A percentile compares a stretch with the other conserved stretches of the same genome.
Evolutionary conservation across 2,113 vertebrate species (phyloP).

Genomic region (Pterocles gutturalis): DNA sequence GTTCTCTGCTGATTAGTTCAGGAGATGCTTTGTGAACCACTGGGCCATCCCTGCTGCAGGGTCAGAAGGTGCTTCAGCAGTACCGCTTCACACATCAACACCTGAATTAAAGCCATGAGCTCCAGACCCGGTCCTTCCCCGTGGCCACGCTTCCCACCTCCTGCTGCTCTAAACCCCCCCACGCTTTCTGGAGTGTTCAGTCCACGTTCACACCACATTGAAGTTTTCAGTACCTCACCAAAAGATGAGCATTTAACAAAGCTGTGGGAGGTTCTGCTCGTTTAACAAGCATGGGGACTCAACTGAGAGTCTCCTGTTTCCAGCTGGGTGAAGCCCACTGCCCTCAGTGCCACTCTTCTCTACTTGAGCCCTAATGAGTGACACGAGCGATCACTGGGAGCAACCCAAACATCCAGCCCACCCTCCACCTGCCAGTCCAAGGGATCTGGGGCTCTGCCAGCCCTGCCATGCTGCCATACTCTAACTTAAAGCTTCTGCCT

Average conservation of each 20-base stretch:
- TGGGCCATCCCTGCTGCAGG: background rate
- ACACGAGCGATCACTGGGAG: background rate
- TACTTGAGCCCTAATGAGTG: background rate
- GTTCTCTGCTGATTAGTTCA: background rate
- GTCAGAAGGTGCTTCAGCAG: background rate
- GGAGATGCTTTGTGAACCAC: background rate
- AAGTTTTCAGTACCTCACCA: background rate
- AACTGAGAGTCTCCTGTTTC: background rate
- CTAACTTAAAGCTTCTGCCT: background rate
- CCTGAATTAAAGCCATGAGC: rapidly evolving
- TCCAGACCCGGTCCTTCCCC: background rate
- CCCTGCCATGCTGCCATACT: background rate
- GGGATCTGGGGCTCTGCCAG: background rate
- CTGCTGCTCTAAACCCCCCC: background rate
- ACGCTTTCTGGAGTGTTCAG: background rate
- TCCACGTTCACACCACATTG: background rate
- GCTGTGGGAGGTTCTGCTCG: background rate
- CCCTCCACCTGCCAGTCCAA: background rate
- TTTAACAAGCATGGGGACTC: background rate
- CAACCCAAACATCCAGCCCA: background rate
- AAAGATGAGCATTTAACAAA: background rate
- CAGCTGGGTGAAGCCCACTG: background rate
- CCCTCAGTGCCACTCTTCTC: background rate
- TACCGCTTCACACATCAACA: background rate
- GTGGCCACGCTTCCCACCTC: background rate